A percentile compares a stretch with the other conserved stretches of the same genome.
Conservation (phyloP, 2,113 vertebrate genomes). For the Trinectes maculatus region DNA sequence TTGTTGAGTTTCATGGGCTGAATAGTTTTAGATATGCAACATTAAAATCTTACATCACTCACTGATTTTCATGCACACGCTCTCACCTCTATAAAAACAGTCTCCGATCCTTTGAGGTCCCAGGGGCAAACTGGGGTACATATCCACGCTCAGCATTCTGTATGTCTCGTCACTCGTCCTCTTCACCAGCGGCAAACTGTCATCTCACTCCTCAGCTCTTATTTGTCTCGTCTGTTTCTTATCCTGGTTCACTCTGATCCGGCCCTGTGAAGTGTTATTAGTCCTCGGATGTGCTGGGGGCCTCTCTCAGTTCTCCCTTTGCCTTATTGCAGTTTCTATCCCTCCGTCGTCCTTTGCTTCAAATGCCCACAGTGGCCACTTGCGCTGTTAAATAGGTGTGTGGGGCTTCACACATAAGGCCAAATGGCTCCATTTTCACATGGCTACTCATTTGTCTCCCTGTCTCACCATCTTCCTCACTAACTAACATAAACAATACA, state of each 20-base stretch:
- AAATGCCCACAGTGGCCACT: constrained; percentile 23
- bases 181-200: constrained; percentile 26
- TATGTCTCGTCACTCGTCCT: constrained; percentile 23
- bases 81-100: constrained; percentile 84
- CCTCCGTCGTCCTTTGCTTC: constrained; percentile 5
- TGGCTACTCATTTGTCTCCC: constrained; percentile 45
- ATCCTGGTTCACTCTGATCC: background rate
- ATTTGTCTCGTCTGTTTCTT: constrained; percentile 8
- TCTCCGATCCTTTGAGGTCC: constrained; percentile 78
- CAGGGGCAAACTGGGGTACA: constrained; percentile 77
- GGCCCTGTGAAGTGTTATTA: background rate
- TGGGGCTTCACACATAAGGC: constrained; percentile 74
- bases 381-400: constrained; percentile 79
- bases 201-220: constrained; percentile 31
- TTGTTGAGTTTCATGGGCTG: too few species aligned
- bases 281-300: background rate
- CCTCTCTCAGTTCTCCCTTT: background rate
- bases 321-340: background rate
- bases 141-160: constrained; percentile 80
- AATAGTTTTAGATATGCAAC: too few species aligned
- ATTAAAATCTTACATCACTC: background rate
- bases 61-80: background rate
- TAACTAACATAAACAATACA: constrained; percentile 50
- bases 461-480: constrained; percentile 16
- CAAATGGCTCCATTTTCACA: constrained; percentile 81